These are phyloP conservation scores for Euphydryas editha DNA, from an alignment of 2,888 invertebrate species.

Conservation along the genomic window DNA sequence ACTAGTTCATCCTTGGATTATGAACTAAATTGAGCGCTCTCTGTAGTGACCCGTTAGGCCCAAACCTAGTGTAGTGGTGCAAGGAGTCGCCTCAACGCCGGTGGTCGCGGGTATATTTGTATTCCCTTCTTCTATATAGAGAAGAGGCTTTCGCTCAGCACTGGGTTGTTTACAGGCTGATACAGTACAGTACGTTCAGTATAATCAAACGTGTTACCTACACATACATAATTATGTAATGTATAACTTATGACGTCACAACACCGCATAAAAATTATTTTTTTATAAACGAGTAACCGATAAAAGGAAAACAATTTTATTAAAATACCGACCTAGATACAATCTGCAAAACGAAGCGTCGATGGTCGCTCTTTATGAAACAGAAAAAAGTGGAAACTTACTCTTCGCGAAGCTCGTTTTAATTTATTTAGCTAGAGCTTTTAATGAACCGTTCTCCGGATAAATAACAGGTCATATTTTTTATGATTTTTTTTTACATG, in stretches of 20 bases:
- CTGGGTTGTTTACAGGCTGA: too few species aligned
- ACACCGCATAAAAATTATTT: not conserved
- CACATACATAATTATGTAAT: too few species aligned
- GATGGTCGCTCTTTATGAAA: slow-evolving; percentile 7
- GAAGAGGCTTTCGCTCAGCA: too few species aligned
- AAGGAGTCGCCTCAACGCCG: too few species aligned
- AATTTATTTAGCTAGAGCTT: slow-evolving; percentile 20
- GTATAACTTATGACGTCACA: not conserved
- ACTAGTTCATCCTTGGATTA: too few species aligned
- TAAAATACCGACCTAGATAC: slow-evolving; percentile 13
- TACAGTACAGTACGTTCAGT: too few species aligned
- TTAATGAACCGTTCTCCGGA: slow-evolving; percentile 16
- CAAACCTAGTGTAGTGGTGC: too few species aligned
- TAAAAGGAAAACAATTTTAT: slow-evolving; percentile 7
- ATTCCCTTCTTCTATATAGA: too few species aligned
- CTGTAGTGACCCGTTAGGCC: too few species aligned
- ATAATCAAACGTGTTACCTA: too few species aligned
- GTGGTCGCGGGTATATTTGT: too few species aligned
- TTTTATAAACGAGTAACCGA: slow-evolving; percentile 6
- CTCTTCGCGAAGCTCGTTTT: slow-evolving; percentile 12
- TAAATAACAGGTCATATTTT: slow-evolving; percentile 14
- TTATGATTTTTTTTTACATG: not conserved
- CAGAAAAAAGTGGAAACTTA: not conserved
- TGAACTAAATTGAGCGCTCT: too few species aligned
- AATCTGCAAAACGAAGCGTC: slow-evolving; percentile 10